A percentile compares a stretch with the other conserved stretches of the same genome.
phyloP scores from a whole-genome alignment of 1,140 invertebrate species.

The Apis mellifera region DNA sequence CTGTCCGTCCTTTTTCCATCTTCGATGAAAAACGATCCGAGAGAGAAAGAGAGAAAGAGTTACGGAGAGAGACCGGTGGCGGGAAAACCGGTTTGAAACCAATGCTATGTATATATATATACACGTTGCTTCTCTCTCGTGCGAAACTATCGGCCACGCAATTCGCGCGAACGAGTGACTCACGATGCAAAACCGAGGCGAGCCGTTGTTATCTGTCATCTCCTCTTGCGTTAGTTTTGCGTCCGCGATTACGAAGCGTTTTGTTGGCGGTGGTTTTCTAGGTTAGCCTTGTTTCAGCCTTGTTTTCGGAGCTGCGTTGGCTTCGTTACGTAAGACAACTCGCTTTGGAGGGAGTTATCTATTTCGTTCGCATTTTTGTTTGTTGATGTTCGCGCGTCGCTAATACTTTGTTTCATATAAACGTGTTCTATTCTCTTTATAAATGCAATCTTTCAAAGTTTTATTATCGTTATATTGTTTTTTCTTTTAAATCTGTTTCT shows the following conservation, averaged over 20 bases:
- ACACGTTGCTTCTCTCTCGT: neutral
- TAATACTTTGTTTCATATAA: too few species aligned
- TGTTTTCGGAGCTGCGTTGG: neutral
- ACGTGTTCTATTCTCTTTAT: too few species aligned
- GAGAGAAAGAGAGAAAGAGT: too few species aligned
- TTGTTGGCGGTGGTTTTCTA: neutral
- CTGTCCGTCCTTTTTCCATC: too few species aligned
- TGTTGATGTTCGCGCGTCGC: too few species aligned
- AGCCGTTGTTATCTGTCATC: conserved; percentile 4
- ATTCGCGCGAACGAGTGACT: conserved; percentile 32
- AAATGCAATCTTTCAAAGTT: too few species aligned
- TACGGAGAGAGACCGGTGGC: neutral
- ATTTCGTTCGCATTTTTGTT: too few species aligned
- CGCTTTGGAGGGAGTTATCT: too few species aligned
- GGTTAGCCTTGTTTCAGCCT: neutral
- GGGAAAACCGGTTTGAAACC: conserved; percentile 32
- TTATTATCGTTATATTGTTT: too few species aligned
- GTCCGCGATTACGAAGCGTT: neutral
- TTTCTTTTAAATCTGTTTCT: too few species aligned
- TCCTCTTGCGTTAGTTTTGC: neutral
- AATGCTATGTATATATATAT: neutral
- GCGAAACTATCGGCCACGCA: conserved; percentile 20
- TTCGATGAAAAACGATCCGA: neutral
- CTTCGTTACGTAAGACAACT: too few species aligned
- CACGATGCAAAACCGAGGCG: neutral